These are phyloP conservation scores for Schizaphis graminum DNA, from an alignment of 2,888 invertebrate species.

Conservation along the genomic window DNA sequence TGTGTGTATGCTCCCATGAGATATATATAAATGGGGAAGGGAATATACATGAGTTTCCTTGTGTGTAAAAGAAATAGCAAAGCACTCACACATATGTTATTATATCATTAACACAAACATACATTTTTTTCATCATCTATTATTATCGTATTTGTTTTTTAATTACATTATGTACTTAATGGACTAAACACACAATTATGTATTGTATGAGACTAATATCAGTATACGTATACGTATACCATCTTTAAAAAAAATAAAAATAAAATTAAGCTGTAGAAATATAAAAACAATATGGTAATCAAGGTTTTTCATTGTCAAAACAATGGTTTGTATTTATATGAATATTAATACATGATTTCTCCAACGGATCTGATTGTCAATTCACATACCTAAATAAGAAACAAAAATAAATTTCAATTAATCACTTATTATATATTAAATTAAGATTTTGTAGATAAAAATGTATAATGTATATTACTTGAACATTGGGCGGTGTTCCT, in stretches of 20 bases:
- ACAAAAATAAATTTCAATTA: not conserved
- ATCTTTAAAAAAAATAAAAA: constrained; percentile 23
- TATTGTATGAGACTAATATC: too few species aligned
- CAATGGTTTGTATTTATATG: not conserved
- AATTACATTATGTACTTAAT: too few species aligned
- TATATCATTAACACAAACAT: too few species aligned
- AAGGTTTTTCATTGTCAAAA: not conserved
- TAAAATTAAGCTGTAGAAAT: not conserved
- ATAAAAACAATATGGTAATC: not conserved
- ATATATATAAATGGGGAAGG: too few species aligned
- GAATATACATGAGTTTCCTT: too few species aligned
- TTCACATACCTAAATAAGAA: constrained; percentile 40
- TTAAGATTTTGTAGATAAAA: not conserved
- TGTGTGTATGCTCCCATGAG: too few species aligned
- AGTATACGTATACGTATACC: too few species aligned
- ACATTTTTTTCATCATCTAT: too few species aligned
- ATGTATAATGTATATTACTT: constrained; percentile 36
- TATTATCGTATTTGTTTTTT: too few species aligned
- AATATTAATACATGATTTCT: constrained; percentile 49
- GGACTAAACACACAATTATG: too few species aligned
- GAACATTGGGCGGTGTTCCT: constrained; percentile 59
- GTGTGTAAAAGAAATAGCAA: too few species aligned
- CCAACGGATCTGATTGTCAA: constrained; percentile 46
- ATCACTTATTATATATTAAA: not conserved
- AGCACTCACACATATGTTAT: too few species aligned